Evolutionary conservation across 2,797 vertebrate genomes (phyloP).

Genomic region (Acanthornis magna): DNA sequence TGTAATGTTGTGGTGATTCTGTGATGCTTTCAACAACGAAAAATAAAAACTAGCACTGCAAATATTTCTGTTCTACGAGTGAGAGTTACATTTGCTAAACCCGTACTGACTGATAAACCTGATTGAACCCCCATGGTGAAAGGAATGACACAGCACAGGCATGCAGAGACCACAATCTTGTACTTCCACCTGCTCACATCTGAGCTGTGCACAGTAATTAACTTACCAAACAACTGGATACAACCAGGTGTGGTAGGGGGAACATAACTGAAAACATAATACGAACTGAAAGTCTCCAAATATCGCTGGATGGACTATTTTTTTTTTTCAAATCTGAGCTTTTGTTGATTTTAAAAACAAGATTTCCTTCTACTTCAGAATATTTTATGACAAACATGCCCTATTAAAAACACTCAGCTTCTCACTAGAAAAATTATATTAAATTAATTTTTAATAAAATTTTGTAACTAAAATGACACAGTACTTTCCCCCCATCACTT

Average conservation of each 20-base stretch:
- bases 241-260: neutral
- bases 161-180: neutral
- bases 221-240: neutral
- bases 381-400: neutral
- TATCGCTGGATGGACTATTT: fast-evolving
- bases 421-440: neutral
- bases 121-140: neutral
- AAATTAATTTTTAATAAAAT: neutral
- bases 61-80: neutral
- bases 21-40: neutral
- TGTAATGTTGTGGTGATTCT: neutral
- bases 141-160: neutral
- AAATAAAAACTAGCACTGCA: neutral
- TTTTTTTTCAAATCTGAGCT: neutral
- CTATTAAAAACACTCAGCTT: neutral
- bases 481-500: neutral
- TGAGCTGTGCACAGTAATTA: neutral
- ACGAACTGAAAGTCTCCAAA: neutral
- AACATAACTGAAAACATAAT: neutral
- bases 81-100: neutral
- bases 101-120: neutral
- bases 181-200: neutral
- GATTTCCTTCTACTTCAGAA: neutral
- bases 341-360: neutral
- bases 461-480: neutral